Conservation (phyloP, 1,140 invertebrate genomes). For the Archivesica marissinica region DNA sequence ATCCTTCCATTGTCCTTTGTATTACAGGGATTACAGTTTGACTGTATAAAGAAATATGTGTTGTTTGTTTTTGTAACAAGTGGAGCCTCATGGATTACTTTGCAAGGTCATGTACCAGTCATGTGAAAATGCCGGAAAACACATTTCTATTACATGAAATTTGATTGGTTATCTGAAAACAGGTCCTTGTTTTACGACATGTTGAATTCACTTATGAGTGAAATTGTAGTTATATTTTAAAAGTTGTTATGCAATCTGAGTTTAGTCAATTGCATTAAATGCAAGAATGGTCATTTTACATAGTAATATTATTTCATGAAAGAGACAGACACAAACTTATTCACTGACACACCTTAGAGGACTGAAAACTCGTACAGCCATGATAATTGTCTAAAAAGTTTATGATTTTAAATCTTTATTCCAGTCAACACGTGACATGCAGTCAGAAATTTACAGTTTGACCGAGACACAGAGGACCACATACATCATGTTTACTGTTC, state of each 20-base stretch:
- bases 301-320: neutral
- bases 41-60: too few relatives aligned
- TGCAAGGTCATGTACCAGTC: too few relatives aligned
- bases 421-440: conserved; percentile 40
- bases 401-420: neutral
- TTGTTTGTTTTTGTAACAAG: too few relatives aligned
- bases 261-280: neutral
- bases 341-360: too few relatives aligned
- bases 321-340: neutral
- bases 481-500: conserved; percentile 74
- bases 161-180: too few relatives aligned
- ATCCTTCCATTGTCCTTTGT: too few relatives aligned
- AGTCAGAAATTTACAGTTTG: conserved; percentile 70
- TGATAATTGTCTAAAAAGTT: neutral
- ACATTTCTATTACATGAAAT: too few relatives aligned
- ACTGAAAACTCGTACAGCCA: too few relatives aligned
- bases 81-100: too few relatives aligned
- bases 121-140: too few relatives aligned
- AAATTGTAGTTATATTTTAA: neutral
- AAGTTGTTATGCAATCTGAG: neutral
- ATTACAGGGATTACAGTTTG: too few relatives aligned
- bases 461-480: conserved; percentile 75
- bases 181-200: too few relatives aligned
- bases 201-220: neutral
- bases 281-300: neutral